Evolutionary conservation across 2,888 invertebrate genomes (phyloP).

Genomic region (Drosophila mettleri): DNA sequence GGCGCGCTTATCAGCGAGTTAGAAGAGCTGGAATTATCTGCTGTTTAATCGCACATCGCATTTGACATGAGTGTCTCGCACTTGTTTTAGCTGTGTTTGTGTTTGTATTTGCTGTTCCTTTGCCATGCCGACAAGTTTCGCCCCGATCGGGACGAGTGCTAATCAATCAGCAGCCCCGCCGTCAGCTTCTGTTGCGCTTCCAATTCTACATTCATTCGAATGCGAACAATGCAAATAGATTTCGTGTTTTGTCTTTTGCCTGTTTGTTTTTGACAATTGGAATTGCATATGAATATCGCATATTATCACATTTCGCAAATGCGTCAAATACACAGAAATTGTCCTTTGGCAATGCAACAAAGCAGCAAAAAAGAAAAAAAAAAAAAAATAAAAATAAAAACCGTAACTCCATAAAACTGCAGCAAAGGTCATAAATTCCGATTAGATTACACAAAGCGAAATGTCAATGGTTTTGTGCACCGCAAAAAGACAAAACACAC

Average conservation of each 20-base stretch:
- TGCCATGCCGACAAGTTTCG: slow-evolving; percentile 29
- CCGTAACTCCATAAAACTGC: slow-evolving; percentile 55
- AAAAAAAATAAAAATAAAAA: no score
- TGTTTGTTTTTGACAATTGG: slow-evolving; percentile 10
- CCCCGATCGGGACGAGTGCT: slow-evolving; percentile 20
- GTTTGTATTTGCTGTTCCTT: slow-evolving; percentile 37
- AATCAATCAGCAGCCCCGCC: slow-evolving; percentile 37
- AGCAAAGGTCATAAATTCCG: slow-evolving; percentile 75
- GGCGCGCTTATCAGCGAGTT: slow-evolving; percentile 61
- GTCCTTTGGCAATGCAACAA: slow-evolving; percentile 25
- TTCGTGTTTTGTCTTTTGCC: neutral
- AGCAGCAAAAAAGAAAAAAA: slow-evolving; percentile 17
- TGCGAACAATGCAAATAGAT: slow-evolving; percentile 37
- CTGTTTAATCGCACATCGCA: slow-evolving; percentile 71
- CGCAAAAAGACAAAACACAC: slow-evolving; percentile 19
- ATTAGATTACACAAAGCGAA: slow-evolving; percentile 81
- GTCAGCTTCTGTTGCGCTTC: slow-evolving; percentile 39
- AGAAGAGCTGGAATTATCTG: slow-evolving; percentile 79
- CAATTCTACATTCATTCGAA: slow-evolving; percentile 25
- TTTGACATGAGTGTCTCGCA: slow-evolving; percentile 74
- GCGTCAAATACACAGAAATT: slow-evolving; percentile 26
- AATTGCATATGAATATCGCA: slow-evolving; percentile 5
- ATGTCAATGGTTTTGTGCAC: slow-evolving; percentile 51
- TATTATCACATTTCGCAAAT: slow-evolving; percentile 29
- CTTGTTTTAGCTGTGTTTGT: slow-evolving; percentile 65